phyloP scores from a whole-genome alignment of 1,140 invertebrate species.

The honey bee (Apis mellifera) region DNA sequence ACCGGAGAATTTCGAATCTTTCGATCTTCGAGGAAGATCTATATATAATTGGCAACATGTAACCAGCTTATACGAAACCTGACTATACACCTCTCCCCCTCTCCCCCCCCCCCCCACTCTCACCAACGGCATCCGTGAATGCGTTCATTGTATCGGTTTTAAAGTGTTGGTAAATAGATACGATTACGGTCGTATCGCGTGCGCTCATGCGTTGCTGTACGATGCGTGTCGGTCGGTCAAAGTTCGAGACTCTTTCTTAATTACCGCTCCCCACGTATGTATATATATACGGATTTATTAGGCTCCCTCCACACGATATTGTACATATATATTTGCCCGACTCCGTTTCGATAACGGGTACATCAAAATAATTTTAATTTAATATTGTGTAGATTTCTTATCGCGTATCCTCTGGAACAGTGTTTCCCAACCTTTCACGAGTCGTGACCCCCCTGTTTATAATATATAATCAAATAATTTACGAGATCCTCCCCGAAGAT shows the following conservation, averaged over 20 bases:
- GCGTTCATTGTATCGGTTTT: slow-evolving; percentile 59
- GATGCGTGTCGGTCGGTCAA: slow-evolving; percentile 57
- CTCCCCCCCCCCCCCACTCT: neutral
- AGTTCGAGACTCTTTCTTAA: slow-evolving; percentile 64
- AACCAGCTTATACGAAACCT: slow-evolving; percentile 1
- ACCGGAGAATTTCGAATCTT: too few species aligned
- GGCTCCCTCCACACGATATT: neutral
- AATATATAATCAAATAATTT: too few species aligned
- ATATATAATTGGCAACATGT: slow-evolving; percentile 33
- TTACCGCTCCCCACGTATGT: slow-evolving; percentile 49
- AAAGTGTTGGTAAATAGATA: slow-evolving; percentile 64
- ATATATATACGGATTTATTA: slow-evolving; percentile 53
- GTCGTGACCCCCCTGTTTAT: too few species aligned
- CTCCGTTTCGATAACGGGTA: neutral
- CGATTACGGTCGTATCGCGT: slow-evolving; percentile 54
- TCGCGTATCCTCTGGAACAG: neutral
- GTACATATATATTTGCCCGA: neutral
- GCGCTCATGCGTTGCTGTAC: slow-evolving; percentile 36
- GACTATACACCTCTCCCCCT: neutral
- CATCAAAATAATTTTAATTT: neutral
- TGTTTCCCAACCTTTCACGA: too few species aligned
- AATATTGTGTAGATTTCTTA: neutral
- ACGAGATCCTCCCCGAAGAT: too few species aligned
- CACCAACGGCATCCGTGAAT: slow-evolving; percentile 50
- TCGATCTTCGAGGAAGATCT: too few species aligned